A percentile compares a stretch with the other conserved stretches of the same genome.
These are phyloP conservation scores for Fulica atra DNA, from an alignment of 2,113 vertebrate genomes.

Conservation along the genomic window DNA sequence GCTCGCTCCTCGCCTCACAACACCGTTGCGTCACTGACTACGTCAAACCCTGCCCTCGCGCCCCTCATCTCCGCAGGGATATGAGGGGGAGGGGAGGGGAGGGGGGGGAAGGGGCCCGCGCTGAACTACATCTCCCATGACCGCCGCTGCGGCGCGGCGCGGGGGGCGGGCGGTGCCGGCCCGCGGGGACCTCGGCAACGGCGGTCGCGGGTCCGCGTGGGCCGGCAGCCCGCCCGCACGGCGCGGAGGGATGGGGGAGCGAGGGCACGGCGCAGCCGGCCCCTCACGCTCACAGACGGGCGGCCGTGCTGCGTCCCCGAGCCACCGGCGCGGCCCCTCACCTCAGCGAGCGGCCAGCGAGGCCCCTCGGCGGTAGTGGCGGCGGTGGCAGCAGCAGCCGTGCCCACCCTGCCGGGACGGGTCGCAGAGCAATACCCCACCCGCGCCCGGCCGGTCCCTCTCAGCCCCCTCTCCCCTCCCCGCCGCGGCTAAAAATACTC, in stretches of 20 bases:
- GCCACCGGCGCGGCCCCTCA: too few species aligned
- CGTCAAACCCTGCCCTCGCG: background rate
- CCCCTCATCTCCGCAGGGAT: background rate
- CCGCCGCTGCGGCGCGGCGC: background rate
- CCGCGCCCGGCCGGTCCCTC: background rate
- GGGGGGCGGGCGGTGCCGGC: background rate
- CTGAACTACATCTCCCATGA: constrained; percentile 53
- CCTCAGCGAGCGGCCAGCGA: background rate
- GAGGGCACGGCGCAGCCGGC: background rate
- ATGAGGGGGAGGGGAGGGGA: too few species aligned
- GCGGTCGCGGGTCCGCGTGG: too few species aligned
- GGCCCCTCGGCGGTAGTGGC: background rate
- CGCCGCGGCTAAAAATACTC: constrained; percentile 11
- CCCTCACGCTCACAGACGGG: background rate
- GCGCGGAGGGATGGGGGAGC: background rate
- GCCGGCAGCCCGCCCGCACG: background rate
- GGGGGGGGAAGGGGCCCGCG: too few species aligned
- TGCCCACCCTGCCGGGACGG: background rate
- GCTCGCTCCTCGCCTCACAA: background rate
- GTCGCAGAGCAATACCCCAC: fast-evolving
- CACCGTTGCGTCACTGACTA: background rate
- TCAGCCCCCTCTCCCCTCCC: fast-evolving
- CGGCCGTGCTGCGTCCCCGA: background rate
- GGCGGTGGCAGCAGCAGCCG: background rate
- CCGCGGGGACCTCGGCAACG: background rate